Evolutionary conservation across 2,797 vertebrate species (phyloP).

Genomic region (Sebastes wilsoni): DNA sequence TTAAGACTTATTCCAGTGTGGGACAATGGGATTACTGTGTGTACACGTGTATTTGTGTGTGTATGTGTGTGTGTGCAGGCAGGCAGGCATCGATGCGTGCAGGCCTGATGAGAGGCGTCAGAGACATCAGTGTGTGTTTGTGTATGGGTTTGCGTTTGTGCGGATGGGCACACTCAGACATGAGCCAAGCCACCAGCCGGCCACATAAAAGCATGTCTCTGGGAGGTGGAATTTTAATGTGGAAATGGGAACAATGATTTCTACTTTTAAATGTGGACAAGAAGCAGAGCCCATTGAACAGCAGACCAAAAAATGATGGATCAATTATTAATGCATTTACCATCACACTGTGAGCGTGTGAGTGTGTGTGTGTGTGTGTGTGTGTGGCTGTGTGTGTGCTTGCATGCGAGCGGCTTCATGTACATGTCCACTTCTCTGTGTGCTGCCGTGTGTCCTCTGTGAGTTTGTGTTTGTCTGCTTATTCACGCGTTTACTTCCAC

Average conservation of each 20-base stretch:
- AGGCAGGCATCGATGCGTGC: conserved; percentile 33
- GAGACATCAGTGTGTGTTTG: conserved; percentile 59
- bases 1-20: conserved; percentile 44
- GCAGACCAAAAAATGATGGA: conserved; percentile 77
- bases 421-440: conserved; percentile 56
- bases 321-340: conserved; percentile 82
- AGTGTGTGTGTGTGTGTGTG: conserved; percentile 10
- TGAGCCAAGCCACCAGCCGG: conserved; percentile 81
- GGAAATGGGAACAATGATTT: conserved; percentile 84
- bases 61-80: not conserved
- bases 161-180: conserved; percentile 76
- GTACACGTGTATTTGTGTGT: not conserved
- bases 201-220: conserved; percentile 81
- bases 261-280: conserved; percentile 80
- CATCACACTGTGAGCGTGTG: conserved; percentile 60
- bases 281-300: conserved; percentile 73
- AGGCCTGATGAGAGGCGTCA: conserved; percentile 32
- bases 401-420: conserved; percentile 43
- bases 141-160: conserved; percentile 63
- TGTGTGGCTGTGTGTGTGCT: conserved; percentile 16
- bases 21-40: conserved; percentile 53
- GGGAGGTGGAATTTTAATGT: conserved; percentile 83
- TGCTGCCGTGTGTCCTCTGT: conserved; percentile 59
- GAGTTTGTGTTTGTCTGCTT: conserved; percentile 70
- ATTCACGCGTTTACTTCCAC: conserved; percentile 69